Conservation (phyloP, 2,113 vertebrate species). For the Sceloporus tristichus region DNA sequence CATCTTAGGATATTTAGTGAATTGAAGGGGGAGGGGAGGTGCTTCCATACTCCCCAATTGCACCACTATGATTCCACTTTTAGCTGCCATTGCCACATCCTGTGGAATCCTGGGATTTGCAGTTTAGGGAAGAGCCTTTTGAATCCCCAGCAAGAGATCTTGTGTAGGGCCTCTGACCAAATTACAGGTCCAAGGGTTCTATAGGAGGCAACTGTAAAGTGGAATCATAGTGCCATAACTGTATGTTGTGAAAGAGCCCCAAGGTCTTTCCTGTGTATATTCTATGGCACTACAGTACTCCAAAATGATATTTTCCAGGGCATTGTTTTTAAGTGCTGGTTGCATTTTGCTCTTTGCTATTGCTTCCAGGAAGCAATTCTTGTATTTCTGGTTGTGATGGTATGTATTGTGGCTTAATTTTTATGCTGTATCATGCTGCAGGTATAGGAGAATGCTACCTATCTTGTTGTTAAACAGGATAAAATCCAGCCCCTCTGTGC, state of each 20-base stretch:
- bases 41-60: background rate
- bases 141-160: no score
- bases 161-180: no score
- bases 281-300: no score
- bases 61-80: background rate
- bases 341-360: background rate
- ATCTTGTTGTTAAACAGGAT: background rate
- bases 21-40: background rate
- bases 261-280: no score
- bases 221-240: no score
- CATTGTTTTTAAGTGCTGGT: background rate
- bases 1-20: background rate
- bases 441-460: background rate
- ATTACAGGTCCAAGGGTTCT: no score
- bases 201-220: no score
- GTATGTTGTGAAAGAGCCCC: no score
- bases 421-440: background rate
- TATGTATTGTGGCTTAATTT: background rate
- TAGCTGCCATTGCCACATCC: no score
- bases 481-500: background rate
- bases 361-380: background rate
- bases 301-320: no score
- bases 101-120: no score
- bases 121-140: no score
- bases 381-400: background rate